Percentiles rank a stretch among this genome's conserved stretches.
phyloP scores from a whole-genome alignment of 2,113 vertebrate genomes.

The Chaenogobius annularis region DNA sequence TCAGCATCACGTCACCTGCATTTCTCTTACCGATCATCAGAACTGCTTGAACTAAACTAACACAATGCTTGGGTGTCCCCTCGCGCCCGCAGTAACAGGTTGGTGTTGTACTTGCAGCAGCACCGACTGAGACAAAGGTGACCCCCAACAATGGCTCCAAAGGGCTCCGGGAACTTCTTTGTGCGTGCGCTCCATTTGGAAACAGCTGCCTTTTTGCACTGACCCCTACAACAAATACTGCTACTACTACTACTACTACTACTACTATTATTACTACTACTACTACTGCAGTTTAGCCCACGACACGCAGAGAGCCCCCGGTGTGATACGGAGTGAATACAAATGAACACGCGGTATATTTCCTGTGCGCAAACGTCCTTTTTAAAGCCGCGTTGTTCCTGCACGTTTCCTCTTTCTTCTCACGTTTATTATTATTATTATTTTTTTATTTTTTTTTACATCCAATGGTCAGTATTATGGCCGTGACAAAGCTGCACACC shows the following conservation, averaged over 20 bases:
- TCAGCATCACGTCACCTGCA: too few species aligned
- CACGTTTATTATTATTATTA: too few species aligned
- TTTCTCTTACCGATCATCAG: too few species aligned
- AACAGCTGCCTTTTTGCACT: conserved; percentile 75
- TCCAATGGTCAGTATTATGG: not conserved
- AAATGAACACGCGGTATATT: not conserved
- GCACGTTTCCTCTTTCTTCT: too few species aligned
- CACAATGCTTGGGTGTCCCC: too few species aligned
- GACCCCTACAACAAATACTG: conserved; percentile 45
- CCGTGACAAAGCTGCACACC: conserved; percentile 10
- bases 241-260: conserved; percentile 57
- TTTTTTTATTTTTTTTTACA: too few species aligned
- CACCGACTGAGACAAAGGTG: conserved; percentile 61
- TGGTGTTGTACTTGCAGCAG: conserved; percentile 45
- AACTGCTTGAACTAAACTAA: too few species aligned
- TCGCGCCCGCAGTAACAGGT: conserved; percentile 38
- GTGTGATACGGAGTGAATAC: conserved; percentile 1
- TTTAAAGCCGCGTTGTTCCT: too few species aligned
- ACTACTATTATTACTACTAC: conserved; percentile 13
- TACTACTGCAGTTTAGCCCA: conserved; percentile 41
- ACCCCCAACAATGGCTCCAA: conserved; percentile 56
- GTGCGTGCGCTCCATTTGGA: conserved; percentile 47
- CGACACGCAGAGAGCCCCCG: not conserved
- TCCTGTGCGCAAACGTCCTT: not conserved
- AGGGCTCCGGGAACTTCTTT: conserved; percentile 36